Base-by-base conservation (phyloP, 2,888 invertebrate species). In the Nycteola revayana region DNA sequence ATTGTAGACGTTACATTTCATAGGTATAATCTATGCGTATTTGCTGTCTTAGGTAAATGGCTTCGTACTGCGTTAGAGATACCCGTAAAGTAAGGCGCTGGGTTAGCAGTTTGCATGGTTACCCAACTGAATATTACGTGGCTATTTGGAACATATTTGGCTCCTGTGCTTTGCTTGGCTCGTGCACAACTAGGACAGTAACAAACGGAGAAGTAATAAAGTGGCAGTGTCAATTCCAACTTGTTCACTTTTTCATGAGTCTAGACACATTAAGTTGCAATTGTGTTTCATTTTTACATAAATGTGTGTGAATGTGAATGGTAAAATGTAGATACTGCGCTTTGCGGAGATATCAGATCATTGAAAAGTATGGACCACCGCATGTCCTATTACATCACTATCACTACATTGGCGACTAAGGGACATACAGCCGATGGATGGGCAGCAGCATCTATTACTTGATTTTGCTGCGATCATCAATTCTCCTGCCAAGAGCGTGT, bases 171-270 rank as follows among this genome's bases (percentile, higher is more conserved):
- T 28, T 39, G 50, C 62, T 84, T 84, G 83, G 84, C 83, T 55
- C 66, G 36, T 35, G 49, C 42, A 59, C 79, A 82, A 83, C 76
- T 82, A 66, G 77, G 71, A 66, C 75, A 79, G 72, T 77, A 74
- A 75, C 72, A 75, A 66, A 66, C 68, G 60, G 60, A 60, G 51
- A 47, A 52, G 48, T 59, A 55, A 69, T 73, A 73, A 71, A 75
- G 59, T 63, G 62, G 56, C 48, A 55, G 59, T 66, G 72, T 73
- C 76, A 70, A 77, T 72, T 71, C 52, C 60, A 67, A 67, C 57
- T 62, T 53, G 62, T 60, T 60, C 40, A 48, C 58, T 67, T 69
- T 71, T 72, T 67, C 63, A 50, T 34, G 23, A 53, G 72, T 74
- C 75, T 75, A 75, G 75, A 75, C 74, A 42, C 66, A 65, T 71